These are phyloP conservation scores for Drosophila littoralis DNA, from an alignment of 1,140 invertebrate genomes.

Conservation along the genomic window DNA sequence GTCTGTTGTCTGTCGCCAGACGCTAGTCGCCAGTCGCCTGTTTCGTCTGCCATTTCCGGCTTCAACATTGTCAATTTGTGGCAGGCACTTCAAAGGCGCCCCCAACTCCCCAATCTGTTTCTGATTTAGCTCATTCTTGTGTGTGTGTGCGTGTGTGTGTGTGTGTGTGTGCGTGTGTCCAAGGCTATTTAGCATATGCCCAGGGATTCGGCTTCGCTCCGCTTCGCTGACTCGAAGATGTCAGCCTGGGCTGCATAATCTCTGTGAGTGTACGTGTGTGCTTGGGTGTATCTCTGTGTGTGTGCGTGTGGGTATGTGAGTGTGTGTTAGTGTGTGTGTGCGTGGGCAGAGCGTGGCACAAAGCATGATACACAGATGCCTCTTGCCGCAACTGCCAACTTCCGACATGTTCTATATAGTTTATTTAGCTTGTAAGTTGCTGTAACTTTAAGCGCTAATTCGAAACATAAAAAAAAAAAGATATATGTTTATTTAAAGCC, in stretches of 20 bases:
- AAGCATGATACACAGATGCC: constrained; percentile 9
- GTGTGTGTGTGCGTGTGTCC: constrained; percentile 12
- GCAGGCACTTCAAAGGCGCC: constrained; percentile 50
- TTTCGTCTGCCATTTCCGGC: constrained; percentile 45
- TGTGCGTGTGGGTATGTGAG: background rate
- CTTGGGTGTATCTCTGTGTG: too few relatives aligned
- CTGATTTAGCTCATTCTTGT: constrained; percentile 26
- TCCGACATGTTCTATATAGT: background rate
- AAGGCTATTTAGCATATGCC: constrained; percentile 56
- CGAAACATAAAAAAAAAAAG: background rate
- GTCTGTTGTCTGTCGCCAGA: constrained; percentile 19
- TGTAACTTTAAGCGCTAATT: constrained; percentile 1
- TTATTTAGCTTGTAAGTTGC: background rate
- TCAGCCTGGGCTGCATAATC: constrained; percentile 26
- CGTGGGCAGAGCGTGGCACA: constrained; percentile 11
- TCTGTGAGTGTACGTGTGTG: background rate
- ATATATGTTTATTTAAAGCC: background rate
- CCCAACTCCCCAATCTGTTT: constrained; percentile 40
- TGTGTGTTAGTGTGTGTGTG: constrained; percentile 2
- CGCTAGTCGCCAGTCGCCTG: constrained; percentile 12
- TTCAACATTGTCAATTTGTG: constrained; percentile 53
- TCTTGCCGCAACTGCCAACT: constrained; percentile 8
- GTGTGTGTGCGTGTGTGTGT: background rate
- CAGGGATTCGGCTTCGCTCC: constrained; percentile 40
- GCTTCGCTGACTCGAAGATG: constrained; percentile 31